A percentile compares a stretch with the other conserved stretches of the same genome.
These are phyloP conservation scores for Drosophila kepulauana DNA, from an alignment of 1,140 invertebrate species.

Conservation along the genomic window DNA sequence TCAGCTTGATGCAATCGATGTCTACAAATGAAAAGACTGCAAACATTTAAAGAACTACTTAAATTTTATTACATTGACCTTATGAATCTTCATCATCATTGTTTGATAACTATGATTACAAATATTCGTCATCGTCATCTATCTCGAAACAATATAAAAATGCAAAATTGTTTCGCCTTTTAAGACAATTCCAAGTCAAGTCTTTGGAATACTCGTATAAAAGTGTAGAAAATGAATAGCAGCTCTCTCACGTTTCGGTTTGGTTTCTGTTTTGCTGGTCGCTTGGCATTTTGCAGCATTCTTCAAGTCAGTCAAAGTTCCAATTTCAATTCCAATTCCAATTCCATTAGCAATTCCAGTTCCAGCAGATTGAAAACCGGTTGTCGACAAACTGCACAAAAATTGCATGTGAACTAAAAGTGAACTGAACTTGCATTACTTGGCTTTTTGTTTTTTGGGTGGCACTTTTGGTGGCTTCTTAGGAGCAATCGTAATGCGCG, in stretches of 20 bases:
- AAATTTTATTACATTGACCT: too few species aligned
- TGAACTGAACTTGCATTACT: background rate
- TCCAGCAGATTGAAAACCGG: background rate
- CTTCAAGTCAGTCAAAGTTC: too few species aligned
- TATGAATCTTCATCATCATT: too few species aligned
- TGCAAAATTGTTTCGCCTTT: too few species aligned
- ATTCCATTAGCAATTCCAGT: too few species aligned
- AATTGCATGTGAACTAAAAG: background rate
- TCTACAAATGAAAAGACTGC: too few species aligned
- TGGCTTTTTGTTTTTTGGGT: constrained; percentile 1
- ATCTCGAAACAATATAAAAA: too few species aligned
- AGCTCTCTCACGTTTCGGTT: background rate
- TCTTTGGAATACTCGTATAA: constrained; percentile 21
- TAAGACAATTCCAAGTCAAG: constrained; percentile 10
- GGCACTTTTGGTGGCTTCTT: background rate
- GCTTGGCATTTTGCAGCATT: background rate
- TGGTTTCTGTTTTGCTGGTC: background rate
- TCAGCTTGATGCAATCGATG: too few species aligned
- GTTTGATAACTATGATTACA: too few species aligned
- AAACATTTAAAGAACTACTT: too few species aligned
- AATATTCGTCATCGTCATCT: too few species aligned
- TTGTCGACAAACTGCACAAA: background rate
- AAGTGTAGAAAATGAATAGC: constrained; percentile 1
- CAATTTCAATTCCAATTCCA: too few species aligned
- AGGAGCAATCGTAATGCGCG: background rate